phyloP scores from a whole-genome alignment of 1,140 invertebrate species.

The Andrena cerasifolii region DNA sequence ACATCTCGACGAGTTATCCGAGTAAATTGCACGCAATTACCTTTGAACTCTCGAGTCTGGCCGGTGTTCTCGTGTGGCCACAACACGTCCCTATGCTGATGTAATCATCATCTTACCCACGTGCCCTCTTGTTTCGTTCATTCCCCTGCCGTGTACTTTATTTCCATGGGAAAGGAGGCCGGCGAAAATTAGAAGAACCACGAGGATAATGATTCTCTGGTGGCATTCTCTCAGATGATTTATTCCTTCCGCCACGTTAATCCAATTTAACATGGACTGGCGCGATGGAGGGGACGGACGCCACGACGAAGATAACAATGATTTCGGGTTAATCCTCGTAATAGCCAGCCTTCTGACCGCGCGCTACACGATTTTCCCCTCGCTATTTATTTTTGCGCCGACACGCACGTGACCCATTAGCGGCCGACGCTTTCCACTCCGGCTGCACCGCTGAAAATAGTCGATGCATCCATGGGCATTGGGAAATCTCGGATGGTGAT shows the following conservation, averaged over 20 bases:
- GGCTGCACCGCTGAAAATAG: constrained; percentile 37
- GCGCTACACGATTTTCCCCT: constrained; percentile 31
- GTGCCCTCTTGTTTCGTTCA: background rate
- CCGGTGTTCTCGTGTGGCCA: constrained; percentile 13
- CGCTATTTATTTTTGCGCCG: constrained; percentile 26
- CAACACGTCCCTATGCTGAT: constrained; percentile 26
- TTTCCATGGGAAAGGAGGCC: background rate
- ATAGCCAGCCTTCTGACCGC: constrained; percentile 21
- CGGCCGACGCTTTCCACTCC: constrained; percentile 1
- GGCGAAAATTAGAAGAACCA: background rate
- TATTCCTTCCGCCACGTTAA: background rate
- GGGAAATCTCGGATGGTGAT: constrained; percentile 46
- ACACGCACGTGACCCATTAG: constrained; percentile 49
- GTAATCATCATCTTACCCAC: constrained; percentile 20
- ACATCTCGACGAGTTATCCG: constrained; percentile 50
- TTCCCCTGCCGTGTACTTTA: background rate
- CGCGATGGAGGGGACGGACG: background rate
- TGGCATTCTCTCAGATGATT: background rate
- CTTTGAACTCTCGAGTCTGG: constrained; percentile 24
- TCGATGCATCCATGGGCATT: background rate
- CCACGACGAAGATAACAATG: constrained; percentile 21
- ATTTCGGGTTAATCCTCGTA: constrained; percentile 33
- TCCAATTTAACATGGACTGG: constrained; percentile 7
- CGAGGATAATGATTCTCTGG: background rate
- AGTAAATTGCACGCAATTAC: constrained; percentile 49